These are phyloP conservation scores for Ectemnius continuus DNA, from an alignment of 2,888 invertebrate species.

Conservation along the genomic window DNA sequence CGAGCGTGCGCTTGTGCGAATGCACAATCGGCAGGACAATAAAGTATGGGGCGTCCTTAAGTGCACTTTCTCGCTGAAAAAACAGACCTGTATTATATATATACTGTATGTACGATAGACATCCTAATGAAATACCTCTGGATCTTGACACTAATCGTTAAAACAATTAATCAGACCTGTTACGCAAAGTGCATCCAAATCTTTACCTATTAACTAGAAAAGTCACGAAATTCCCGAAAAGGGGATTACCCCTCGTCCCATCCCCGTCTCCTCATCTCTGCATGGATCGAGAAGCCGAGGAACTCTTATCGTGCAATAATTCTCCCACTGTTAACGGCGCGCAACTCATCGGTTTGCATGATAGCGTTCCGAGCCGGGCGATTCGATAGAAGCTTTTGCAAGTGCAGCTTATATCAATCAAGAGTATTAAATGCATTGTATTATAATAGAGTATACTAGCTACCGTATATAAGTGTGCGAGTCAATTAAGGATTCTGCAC, in stretches of 20 bases:
- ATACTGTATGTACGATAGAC: constrained; percentile 9
- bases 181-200: no score
- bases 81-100: constrained; percentile 37
- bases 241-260: no score
- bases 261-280: no score
- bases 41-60: constrained; percentile 67
- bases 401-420: constrained; percentile 65
- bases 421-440: constrained; percentile 75
- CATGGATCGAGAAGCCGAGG: no score
- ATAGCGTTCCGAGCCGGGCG: constrained; percentile 40
- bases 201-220: no score
- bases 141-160: constrained; percentile 26
- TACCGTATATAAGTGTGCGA: constrained; percentile 72
- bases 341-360: constrained; percentile 13
- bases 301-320: not conserved
- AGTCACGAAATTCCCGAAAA: no score
- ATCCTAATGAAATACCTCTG: constrained; percentile 30
- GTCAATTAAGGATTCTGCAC: constrained; percentile 54
- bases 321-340: not conserved
- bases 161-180: no score
- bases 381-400: constrained; percentile 60
- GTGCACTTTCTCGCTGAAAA: constrained; percentile 53
- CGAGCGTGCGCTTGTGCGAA: no score
- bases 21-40: constrained; percentile 41
- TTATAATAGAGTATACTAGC: constrained; percentile 67